Evolutionary conservation across 2,113 vertebrate genomes (phyloP), one percentile per base, ranked within the genome.

Genomic region (Dissostichus mawsoni): DNA sequence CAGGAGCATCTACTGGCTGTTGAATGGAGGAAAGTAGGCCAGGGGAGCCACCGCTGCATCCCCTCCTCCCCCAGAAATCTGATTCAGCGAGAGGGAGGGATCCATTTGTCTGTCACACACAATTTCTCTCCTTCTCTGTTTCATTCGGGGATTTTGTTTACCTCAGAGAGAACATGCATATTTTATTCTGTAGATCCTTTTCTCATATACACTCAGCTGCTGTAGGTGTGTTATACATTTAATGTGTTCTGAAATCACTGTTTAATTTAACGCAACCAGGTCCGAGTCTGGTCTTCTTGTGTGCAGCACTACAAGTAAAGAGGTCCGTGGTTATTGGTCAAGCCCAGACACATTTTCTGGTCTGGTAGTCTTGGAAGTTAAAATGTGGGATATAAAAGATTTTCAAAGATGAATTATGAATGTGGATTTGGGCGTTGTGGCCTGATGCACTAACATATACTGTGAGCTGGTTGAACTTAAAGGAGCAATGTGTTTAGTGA

Each of bases 11-110:
- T 71, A 78, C 71, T 76, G 69, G 48, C 73, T 90, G 83, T 74
- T 80, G 88, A 84, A 87, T 74, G 85, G 86, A 82, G 65, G 80
- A 93, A 95, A 93, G 82, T 94, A 94, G 94, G 94, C 86, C 93
- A 94, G 33, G 67, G 70, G 74, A 90, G 78, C 82, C 55, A 80
- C 62, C 17, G 8, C 82, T 80, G 69, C 75, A 55, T 65, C 77
- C 72, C 82, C 80, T 67, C 88, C 82, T 61, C 73, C 59, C 58
- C 67, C 44, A 56, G 63, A 84, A 84, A 86, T 87, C 18, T 59
- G 73, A 89, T 83, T 91, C 81, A 88, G 56, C n/a, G 5, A 62
- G 44, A 86, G 53, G 80, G 61, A 87, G 80, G 58, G 59, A 92
- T 85, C 80, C 57, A 87, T 92, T 92, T 88, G 66, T 87, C 80